Base-by-base conservation (phyloP, 2,797 vertebrate genomes). In the Choloepus didactylus region DNA sequence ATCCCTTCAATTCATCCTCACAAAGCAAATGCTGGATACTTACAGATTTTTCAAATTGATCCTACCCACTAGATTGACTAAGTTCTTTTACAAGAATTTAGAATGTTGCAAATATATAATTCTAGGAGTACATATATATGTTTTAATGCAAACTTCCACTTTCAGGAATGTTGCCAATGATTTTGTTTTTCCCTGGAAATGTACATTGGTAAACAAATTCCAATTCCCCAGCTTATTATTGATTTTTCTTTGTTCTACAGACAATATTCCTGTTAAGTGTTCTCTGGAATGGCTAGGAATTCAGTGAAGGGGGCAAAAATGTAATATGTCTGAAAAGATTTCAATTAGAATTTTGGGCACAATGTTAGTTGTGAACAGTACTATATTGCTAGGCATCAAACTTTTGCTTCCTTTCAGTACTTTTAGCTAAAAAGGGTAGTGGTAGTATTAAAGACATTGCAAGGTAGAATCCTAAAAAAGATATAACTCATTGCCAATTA, bases 211-310 rank as follows among this genome's bases (percentile, higher is more conserved):
- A 94, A 96, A 95, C 94, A 66, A 91, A 64, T 93, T 46, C 31
- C 41, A 87, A 54, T 38, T 87, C 21, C 49, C 59, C 5, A 56
- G 64, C 0, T 91, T 87, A 84, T 64, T 86, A 94, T 69, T 76
- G 77, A 91, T 35, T 35, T 92, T 94, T 69, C 87, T 94, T 92
- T 95, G 23, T 80, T 90, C 35, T 35, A 80, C 93, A 72, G 88
- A 72, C 25, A 97, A 66, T 79, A 72, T 89, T 87, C 86, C 60
- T 84, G 16, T 89, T 94, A 96, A 92, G 46, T 73, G 44, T n/a
- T 86, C 38, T 81, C 16, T 19, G 56, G 27, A 94, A 79, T 10
- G 35, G 16, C 25, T 49, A 94, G 41, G 21, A 89, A 80, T 80
- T 95, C 91, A 59, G 29, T 27, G 21, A 87, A 60, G 29, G 31